phyloP scores from a whole-genome alignment of 2,113 vertebrate species.

The Ophthalmolycus amberensis region DNA sequence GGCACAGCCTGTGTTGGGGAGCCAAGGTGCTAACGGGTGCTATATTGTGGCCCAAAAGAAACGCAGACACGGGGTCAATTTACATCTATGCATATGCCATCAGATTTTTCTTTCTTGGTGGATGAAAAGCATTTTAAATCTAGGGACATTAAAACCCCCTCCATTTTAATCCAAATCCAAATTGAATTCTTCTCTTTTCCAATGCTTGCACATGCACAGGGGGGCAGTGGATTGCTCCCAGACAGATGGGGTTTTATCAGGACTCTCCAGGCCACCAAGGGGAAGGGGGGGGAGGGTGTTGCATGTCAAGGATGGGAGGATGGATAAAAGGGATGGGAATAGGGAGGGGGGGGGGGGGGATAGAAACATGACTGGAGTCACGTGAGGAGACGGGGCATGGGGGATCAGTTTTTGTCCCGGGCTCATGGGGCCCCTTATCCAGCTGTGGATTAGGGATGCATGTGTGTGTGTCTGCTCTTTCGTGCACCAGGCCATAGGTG shows the following conservation, averaged over 20 bases:
- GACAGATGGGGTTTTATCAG: conserved; percentile 68
- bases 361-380: too few species aligned
- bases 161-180: conserved; percentile 34
- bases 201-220: conserved; percentile 21
- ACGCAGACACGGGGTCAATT: conserved; percentile 4
- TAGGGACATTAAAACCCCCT: conserved; percentile 18
- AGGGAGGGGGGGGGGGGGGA: not conserved
- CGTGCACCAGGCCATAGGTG: too few species aligned
- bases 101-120: not conserved
- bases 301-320: conserved; percentile 39
- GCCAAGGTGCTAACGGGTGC: conserved; percentile 4
- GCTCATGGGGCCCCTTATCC: too few species aligned
- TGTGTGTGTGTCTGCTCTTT: too few species aligned
- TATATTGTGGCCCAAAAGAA: not conserved
- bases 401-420: too few species aligned
- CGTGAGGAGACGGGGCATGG: too few species aligned
- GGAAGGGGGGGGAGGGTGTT: conserved; percentile 39
- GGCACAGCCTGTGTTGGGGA: conserved; percentile 2
- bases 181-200: conserved; percentile 34
- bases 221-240: conserved; percentile 32
- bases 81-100: not conserved
- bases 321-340: conserved; percentile 31
- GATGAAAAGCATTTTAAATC: conserved; percentile 15
- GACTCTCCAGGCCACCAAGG: conserved; percentile 57
- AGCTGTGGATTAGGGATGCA: too few species aligned